These are phyloP conservation scores for Numenius phaeopus DNA, from an alignment of 2,797 vertebrate species.

Conservation along the genomic window DNA sequence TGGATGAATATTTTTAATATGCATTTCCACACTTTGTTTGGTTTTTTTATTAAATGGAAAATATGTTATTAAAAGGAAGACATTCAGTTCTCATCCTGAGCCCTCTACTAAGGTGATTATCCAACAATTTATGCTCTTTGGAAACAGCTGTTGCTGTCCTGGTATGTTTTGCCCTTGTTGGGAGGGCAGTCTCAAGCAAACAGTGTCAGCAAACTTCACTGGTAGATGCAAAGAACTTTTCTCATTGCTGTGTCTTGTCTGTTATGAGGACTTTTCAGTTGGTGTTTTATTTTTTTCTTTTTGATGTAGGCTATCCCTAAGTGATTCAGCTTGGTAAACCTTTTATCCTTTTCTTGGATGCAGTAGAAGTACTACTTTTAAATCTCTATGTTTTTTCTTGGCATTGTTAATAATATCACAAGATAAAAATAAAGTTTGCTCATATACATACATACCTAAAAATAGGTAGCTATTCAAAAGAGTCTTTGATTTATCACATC, in stretches of 20 bases:
- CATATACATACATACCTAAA: not conserved
- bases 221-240: not conserved
- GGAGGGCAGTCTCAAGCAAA: not conserved
- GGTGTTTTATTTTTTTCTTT: not conserved
- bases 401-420: not conserved
- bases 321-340: not conserved
- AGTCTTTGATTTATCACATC: not conserved
- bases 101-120: not conserved
- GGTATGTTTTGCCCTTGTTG: not conserved
- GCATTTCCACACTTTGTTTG: not conserved
- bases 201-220: fast-evolving
- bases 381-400: not conserved
- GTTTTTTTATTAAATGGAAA: not conserved
- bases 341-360: not conserved
- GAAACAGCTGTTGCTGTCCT: not conserved
- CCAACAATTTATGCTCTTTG: not conserved
- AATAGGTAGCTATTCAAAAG: not conserved
- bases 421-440: not conserved
- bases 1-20: not conserved
- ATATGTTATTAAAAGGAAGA: not conserved
- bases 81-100: not conserved
- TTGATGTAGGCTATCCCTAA: not conserved
- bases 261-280: fast-evolving
- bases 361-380: not conserved
- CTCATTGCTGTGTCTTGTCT: not conserved